A percentile compares a stretch with the other conserved stretches of the same genome.
Evolutionary conservation across 2,888 invertebrate species (phyloP).

Genomic region (Acholoe squamosa): DNA sequence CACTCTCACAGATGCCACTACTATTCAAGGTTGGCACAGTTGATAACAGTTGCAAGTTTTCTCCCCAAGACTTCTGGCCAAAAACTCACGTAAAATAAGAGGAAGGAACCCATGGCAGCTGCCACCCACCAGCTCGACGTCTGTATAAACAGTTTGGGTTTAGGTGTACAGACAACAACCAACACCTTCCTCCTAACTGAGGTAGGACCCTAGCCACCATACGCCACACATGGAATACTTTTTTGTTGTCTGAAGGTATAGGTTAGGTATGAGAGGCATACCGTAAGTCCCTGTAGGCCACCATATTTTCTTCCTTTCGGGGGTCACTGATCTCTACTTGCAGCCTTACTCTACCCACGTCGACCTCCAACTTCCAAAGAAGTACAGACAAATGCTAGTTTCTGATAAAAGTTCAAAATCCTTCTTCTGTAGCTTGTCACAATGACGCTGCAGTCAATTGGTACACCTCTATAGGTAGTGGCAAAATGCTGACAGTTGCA

Average conservation of each 20-base stretch:
- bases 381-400: too few relatives aligned
- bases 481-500: background rate
- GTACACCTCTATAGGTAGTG: background rate
- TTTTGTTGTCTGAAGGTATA: background rate
- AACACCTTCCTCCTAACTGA: background rate
- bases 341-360: too few relatives aligned
- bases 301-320: too few relatives aligned
- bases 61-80: background rate
- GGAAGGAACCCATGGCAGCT: background rate
- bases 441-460: too few relatives aligned
- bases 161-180: background rate
- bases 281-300: too few relatives aligned
- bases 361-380: too few relatives aligned
- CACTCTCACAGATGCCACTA: background rate
- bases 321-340: too few relatives aligned
- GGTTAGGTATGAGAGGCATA: background rate
- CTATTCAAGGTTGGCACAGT: background rate
- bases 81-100: background rate
- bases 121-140: background rate
- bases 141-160: conserved; percentile 14
- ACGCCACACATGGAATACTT: background rate
- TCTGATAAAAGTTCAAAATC: too few relatives aligned
- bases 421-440: too few relatives aligned
- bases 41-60: conserved; percentile 6
- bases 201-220: background rate